Conservation (phyloP, 2,797 vertebrate genomes). For the Kryptopterus vitreolus region DNA sequence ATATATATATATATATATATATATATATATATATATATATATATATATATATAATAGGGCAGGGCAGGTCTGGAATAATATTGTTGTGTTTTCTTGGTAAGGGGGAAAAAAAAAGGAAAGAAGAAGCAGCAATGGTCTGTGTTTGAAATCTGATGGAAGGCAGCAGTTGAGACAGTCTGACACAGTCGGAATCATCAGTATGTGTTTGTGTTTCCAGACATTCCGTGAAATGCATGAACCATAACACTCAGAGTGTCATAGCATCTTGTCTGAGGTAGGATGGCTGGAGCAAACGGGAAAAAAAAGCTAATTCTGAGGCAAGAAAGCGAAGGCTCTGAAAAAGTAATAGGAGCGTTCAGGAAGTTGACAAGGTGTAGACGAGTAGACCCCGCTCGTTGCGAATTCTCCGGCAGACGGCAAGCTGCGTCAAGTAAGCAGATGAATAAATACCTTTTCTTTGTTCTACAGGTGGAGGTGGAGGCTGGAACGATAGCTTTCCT, state of each 20-base stretch:
- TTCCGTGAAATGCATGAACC: conserved; percentile 8
- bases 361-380: conserved; percentile 1
- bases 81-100: background rate
- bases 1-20: too few species aligned
- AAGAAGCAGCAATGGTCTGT: conserved; percentile 15
- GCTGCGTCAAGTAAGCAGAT: background rate
- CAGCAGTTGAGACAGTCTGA: conserved; percentile 18
- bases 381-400: background rate
- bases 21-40: too few species aligned
- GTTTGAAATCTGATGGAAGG: conserved; percentile 29
- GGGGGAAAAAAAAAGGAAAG: conserved; percentile 23
- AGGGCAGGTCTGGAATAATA: background rate
- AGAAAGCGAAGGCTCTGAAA: conserved; percentile 1
- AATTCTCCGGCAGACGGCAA: background rate
- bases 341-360: background rate
- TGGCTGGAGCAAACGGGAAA: background rate
- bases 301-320: background rate
- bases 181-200: conserved; percentile 12
- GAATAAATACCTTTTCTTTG: conserved; percentile 27
- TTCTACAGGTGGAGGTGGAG: conserved; percentile 91
- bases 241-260: conserved; percentile 7
- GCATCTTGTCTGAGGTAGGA: conserved; percentile 3
- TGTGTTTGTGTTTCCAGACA: conserved; percentile 4
- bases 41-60: too few species aligned
- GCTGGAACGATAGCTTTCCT: conserved; percentile 88